A percentile compares a stretch with the other conserved stretches of the same genome.
These are phyloP conservation scores for Eudorcas thomsonii DNA, from an alignment of 2,113 vertebrate genomes.

Conservation along the genomic window DNA sequence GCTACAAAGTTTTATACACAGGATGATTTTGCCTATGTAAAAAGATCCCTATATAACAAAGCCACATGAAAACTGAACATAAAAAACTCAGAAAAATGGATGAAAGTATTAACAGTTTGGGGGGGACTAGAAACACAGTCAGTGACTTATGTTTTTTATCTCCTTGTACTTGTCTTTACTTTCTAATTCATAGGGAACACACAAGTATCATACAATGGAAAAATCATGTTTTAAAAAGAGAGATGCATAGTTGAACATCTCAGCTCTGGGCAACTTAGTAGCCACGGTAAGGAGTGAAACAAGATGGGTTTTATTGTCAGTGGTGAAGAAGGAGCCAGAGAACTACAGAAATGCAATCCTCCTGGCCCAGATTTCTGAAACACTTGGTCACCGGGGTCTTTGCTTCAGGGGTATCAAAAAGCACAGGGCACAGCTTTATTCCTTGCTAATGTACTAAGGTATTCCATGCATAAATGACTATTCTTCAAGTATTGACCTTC, in stretches of 20 bases:
- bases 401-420: not conserved
- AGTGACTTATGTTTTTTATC: not conserved
- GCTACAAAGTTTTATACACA: not conserved
- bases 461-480: not conserved
- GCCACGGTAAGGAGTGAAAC: not conserved
- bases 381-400: not conserved
- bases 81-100: not conserved
- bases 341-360: not conserved
- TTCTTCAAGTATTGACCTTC: not conserved
- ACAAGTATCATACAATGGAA: not conserved
- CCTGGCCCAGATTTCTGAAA: not conserved
- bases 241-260: not conserved
- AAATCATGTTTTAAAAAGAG: not conserved
- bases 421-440: not conserved
- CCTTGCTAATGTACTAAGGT: not conserved
- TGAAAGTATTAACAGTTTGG: not conserved
- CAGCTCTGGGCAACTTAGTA: not conserved
- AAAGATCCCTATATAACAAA: not conserved
- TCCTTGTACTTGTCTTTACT: not conserved
- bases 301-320: not conserved
- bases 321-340: not conserved
- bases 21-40: not conserved
- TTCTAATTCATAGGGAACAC: not conserved
- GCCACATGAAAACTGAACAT: not conserved
- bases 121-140: not conserved